phyloP scores from a whole-genome alignment of 2,797 vertebrate species.

The Furcifer pardalis region DNA sequence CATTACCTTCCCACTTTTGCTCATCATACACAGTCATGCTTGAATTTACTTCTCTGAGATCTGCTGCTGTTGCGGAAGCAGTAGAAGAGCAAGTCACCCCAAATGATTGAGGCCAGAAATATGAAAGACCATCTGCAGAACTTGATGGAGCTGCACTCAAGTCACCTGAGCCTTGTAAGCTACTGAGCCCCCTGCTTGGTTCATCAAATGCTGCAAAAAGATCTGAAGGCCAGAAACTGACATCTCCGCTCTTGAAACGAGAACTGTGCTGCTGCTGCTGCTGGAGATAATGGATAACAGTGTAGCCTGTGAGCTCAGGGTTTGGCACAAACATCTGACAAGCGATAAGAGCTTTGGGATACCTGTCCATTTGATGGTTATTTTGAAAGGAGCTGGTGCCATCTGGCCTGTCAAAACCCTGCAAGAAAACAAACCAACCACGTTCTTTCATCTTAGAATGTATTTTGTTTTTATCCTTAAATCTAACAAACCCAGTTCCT shows the following conservation, averaged over 20 bases:
- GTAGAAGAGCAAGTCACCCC: constrained; percentile 70
- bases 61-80: constrained; percentile 63
- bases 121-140: constrained; percentile 49
- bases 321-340: constrained; percentile 76
- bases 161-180: constrained; percentile 46
- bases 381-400: constrained; percentile 58
- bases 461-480: background rate
- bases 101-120: constrained; percentile 73
- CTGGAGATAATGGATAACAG: constrained; percentile 74
- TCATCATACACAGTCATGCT: constrained; percentile 38
- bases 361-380: constrained; percentile 48
- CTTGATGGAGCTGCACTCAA: constrained; percentile 48
- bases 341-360: constrained; percentile 66
- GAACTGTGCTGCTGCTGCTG: constrained; percentile 56
- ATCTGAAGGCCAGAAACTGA: constrained; percentile 38
- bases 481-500: background rate
- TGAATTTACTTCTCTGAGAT: constrained; percentile 56
- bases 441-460: background rate
- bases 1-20: constrained; percentile 45
- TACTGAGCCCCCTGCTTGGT: constrained; percentile 62
- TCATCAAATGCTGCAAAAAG: constrained; percentile 43
- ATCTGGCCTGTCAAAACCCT: constrained; percentile 67
- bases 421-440: constrained; percentile 32
- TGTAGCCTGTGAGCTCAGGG: constrained; percentile 65
- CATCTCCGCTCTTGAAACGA: constrained; percentile 28